These are phyloP conservation scores for Cyprinodon brontotheroides DNA, from an alignment of 2,113 vertebrate species.

Conservation along the genomic window DNA sequence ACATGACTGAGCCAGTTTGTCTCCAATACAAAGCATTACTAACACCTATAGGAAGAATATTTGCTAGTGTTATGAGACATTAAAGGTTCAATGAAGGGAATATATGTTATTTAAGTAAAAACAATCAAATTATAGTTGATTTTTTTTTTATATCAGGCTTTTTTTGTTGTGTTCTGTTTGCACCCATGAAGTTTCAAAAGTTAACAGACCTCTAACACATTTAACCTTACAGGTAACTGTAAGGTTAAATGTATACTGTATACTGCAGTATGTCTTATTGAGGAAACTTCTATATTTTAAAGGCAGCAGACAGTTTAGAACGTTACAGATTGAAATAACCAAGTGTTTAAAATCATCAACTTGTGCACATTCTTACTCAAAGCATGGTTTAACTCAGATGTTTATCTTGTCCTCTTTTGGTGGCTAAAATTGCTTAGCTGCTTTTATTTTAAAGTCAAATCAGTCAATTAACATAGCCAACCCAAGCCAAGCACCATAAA, in stretches of 20 bases:
- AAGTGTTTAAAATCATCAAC: background rate
- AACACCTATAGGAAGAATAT: conserved; percentile 39
- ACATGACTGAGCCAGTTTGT: conserved; percentile 25
- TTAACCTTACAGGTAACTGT: background rate
- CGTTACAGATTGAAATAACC: background rate
- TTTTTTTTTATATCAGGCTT: conserved; percentile 2
- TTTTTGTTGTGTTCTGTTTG: background rate
- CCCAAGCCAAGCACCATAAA: no score
- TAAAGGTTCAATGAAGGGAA: background rate
- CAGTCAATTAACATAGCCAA: background rate
- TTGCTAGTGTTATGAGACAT: conserved; percentile 2
- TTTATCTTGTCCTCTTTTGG: background rate
- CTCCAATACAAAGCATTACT: conserved; percentile 34
- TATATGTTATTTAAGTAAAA: conserved; percentile 27
- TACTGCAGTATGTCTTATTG: background rate
- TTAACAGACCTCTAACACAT: background rate
- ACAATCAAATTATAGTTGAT: conserved; percentile 24
- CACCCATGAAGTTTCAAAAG: background rate
- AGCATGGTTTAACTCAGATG: no score
- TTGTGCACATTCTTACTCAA: background rate
- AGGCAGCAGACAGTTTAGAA: no score
- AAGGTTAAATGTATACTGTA: background rate
- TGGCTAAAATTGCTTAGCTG: background rate
- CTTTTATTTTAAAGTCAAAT: background rate
- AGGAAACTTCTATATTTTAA: background rate